Percentiles rank a stretch among this genome's conserved stretches.
Evolutionary conservation across 2,797 vertebrate genomes (phyloP).

Genomic region (Scolopax rusticola): DNA sequence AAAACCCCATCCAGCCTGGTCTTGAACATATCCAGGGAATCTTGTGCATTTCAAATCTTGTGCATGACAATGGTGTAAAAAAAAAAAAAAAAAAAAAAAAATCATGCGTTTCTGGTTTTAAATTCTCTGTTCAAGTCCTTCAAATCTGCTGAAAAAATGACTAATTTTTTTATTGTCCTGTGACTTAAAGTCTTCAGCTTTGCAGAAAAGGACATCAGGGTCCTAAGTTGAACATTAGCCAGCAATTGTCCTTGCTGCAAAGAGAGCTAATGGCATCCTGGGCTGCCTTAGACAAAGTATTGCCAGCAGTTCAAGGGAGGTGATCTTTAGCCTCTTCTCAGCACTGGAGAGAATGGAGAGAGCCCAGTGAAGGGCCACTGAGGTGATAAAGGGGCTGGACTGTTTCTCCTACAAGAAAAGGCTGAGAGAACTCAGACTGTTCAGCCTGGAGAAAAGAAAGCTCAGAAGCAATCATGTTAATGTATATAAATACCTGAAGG

Average conservation of each 20-base stretch:
- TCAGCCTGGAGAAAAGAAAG: background rate
- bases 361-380: background rate
- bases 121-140: background rate
- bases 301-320: background rate
- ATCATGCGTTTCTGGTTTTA: background rate
- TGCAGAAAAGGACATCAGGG: background rate
- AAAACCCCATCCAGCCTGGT: too few species aligned
- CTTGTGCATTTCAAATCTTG: background rate
- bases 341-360: background rate
- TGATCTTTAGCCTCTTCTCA: background rate
- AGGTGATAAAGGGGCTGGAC: background rate
- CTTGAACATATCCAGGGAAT: too few species aligned
- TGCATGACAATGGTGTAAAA: background rate
- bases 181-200: background rate
- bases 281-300: background rate
- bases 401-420: background rate
- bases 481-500: background rate
- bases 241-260: background rate
- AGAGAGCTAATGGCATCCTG: background rate
- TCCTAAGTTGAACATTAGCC: background rate
- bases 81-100: background rate
- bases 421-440: background rate
- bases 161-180: background rate
- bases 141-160: background rate
- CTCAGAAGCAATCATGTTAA: background rate